Base-by-base conservation (phyloP, 2,888 invertebrate genomes). In the Bellardia pandia region DNA sequence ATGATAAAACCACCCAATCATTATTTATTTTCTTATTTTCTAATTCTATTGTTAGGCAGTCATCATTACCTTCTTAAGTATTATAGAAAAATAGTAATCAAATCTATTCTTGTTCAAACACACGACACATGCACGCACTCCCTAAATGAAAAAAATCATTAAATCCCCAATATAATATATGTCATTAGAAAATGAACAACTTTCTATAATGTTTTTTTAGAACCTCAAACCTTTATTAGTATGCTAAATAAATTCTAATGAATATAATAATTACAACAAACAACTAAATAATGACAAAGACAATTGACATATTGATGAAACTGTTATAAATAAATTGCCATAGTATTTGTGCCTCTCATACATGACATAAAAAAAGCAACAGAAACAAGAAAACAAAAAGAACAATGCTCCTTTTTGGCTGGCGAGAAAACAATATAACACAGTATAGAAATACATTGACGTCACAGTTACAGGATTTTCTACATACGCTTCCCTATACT, bases 401-500 rank as follows among this genome's bases (percentile, higher is more conserved):
- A 74, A 60, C 75, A 77, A 86, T 66, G 53, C 64, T 66, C 30
- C 33, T 23, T 56, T 64, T 30, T 64, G 37, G 9, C 16, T 64
- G 64, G 33, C 13, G 53, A 71, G 58, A n/a, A 51, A 2, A 48
- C 14, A 48, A 48, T 30, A 58, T 37, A 53, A 37, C 60, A 14
- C 13, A 60, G 30, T 9, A 23, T 56, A 30, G 4, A 68, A 79
- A 74, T 40, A 6, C 45, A 86, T 86, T 86, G 82, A 86, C 86
- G 86, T 86, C 86, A 86, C 71, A 86, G 45, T 40, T 74, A 30
- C 82, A 78, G 78, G 71, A 75, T 83, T 60, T 37, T 3, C 5
- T 40, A 13, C 6, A n/a, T 42, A 56, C 23, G 23, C 16, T 5
- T 40, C 23, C 16, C 56, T 5, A 16, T 33, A 37, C 14, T 51